Evolutionary conservation across 2,888 invertebrate genomes (phyloP).

Genomic region (Parascotia fuliginaria): DNA sequence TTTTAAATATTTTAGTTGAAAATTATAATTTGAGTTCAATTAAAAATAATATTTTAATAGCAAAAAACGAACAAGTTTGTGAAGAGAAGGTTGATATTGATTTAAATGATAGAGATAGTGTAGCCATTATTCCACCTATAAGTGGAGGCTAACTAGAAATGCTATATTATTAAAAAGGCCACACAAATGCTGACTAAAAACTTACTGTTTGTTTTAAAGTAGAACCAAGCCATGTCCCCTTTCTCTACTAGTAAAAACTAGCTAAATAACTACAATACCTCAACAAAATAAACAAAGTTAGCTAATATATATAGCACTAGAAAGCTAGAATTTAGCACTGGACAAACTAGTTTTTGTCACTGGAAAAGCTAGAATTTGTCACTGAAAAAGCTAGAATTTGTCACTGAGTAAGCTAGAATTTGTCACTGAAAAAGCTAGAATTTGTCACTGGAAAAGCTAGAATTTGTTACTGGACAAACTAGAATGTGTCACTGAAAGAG

Average conservation of each 20-base stretch:
- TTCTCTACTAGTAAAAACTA: not conserved
- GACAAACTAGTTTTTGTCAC: not conserved
- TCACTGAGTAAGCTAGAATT: not conserved
- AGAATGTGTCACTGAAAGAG: not conserved
- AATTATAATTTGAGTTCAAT: slow-evolving; percentile 89
- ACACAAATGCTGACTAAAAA: not conserved
- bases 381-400: not conserved
- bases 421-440: not conserved
- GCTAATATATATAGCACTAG: too few relatives aligned
- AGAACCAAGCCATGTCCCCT: too few relatives aligned
- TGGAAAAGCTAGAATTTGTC: not conserved
- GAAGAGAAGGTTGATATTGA: slow-evolving; percentile 80
- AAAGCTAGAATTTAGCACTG: not conserved
- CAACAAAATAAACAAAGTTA: too few relatives aligned
- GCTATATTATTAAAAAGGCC: not conserved
- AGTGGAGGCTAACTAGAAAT: slow-evolving; percentile 94
- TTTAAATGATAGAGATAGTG: slow-evolving; percentile 90
- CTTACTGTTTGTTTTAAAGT: not conserved
- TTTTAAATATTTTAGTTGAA: slow-evolving; percentile 87
- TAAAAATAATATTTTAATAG: slow-evolving; percentile 90
- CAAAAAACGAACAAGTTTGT: slow-evolving; percentile 93
- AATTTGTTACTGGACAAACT: not conserved
- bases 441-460: not conserved
- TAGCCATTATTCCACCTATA: slow-evolving; percentile 97
- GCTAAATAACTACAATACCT: not conserved